phyloP scores from a whole-genome alignment of 2,888 invertebrate species.

The Acanthosepion lycidas region DNA sequence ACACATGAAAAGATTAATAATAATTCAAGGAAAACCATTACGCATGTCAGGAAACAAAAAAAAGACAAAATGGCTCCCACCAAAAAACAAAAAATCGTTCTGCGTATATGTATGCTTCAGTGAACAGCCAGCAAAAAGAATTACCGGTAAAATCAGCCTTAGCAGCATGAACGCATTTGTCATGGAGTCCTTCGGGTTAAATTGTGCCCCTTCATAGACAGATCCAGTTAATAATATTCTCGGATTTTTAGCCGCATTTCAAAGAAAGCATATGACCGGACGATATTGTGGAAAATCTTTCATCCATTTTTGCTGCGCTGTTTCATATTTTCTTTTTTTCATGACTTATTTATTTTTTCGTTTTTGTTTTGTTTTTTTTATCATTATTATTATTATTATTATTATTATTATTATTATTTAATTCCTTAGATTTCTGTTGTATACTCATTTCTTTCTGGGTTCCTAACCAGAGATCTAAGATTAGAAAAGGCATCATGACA shows the following conservation, averaged over 20 bases:
- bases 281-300: neutral
- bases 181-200: neutral
- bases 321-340: neutral
- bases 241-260: neutral
- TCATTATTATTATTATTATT: neutral
- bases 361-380: neutral
- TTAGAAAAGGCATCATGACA: no score
- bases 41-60: neutral
- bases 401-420: no score
- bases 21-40: neutral
- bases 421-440: neutral
- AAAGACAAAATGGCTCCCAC: neutral
- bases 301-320: neutral
- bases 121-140: neutral
- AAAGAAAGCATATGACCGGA: neutral
- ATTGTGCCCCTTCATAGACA: neutral
- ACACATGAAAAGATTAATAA: neutral
- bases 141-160: neutral
- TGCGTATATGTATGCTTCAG: neutral
- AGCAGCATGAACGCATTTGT: constrained; percentile 21
- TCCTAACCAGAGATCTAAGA: no score
- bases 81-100: neutral
- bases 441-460: neutral
- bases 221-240: neutral
- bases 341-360: neutral